phyloP scores from a whole-genome alignment of 2,113 vertebrate species.

The Podarcis muralis region DNA sequence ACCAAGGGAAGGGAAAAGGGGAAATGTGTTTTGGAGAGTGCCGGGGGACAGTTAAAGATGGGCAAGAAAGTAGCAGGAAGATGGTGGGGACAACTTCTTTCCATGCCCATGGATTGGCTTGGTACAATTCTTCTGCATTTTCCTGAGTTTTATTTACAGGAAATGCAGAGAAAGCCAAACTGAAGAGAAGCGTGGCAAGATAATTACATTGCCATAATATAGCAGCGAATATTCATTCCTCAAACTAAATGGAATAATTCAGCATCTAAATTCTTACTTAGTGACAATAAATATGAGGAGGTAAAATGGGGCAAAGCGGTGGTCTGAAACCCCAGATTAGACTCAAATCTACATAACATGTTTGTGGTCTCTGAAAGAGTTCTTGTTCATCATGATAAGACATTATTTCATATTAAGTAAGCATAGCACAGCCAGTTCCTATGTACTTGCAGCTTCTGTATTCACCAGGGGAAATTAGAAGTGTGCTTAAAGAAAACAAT shows the following conservation, averaged over 20 bases:
- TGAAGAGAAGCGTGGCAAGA: not conserved
- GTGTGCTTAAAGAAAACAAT: slow-evolving; percentile 30
- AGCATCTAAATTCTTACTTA: not conserved
- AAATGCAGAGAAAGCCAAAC: not conserved
- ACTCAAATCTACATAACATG: not conserved
- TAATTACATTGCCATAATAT: too few relatives aligned
- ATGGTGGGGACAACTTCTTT: not conserved
- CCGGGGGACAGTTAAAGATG: not conserved
- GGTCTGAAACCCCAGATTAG: not conserved
- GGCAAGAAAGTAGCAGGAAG: not conserved
- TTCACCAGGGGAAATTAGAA: slow-evolving; percentile 5
- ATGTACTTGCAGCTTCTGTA: slow-evolving; percentile 8
- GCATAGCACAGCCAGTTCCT: not conserved
- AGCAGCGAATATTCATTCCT: not conserved
- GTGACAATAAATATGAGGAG: not conserved
- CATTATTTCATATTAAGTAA: not conserved
- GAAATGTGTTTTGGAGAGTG: not conserved
- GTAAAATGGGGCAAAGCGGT: not conserved
- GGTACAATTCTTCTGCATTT: not conserved
- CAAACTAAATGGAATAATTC: not conserved
- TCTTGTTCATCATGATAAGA: not conserved
- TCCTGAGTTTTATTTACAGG: not conserved
- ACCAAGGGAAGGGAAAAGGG: not conserved
- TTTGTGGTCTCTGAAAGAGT: not conserved
- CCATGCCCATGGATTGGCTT: not conserved